Evolutionary conservation across 2,113 vertebrate genomes (phyloP).

Genomic region (Bostrychus sinensis): DNA sequence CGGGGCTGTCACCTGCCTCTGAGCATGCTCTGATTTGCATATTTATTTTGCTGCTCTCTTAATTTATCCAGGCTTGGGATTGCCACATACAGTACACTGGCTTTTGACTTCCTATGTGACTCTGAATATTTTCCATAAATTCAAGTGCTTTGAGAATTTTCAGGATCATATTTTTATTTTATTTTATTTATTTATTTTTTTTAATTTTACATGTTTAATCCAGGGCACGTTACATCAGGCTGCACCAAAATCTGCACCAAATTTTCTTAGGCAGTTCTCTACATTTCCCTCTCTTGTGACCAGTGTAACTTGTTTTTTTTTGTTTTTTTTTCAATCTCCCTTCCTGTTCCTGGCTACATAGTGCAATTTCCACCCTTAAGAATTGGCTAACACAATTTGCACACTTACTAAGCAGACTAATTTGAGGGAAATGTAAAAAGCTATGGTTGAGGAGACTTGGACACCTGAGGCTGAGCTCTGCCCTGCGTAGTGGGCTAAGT

Average conservation of each 20-base stretch:
- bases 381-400: constrained; percentile 34
- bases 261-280: constrained; percentile 4
- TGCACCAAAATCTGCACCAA: constrained; percentile 3
- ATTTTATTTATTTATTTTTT: too few species aligned
- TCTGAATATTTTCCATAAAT: constrained; percentile 1
- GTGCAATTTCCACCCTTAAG: constrained; percentile 10
- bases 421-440: constrained; percentile 39
- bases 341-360: constrained; percentile 1
- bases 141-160: background rate
- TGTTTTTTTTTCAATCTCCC: background rate
- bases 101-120: too few species aligned
- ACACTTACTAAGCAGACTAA: constrained; percentile 16
- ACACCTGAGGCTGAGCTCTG: constrained; percentile 35
- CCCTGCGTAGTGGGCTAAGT: constrained; percentile 29
- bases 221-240: background rate
- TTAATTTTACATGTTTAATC: constrained; percentile 1
- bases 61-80: too few species aligned
- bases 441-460: constrained; percentile 30
- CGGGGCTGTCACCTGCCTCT: too few species aligned
- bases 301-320: background rate
- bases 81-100: too few species aligned
- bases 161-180: background rate
- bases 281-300: background rate
- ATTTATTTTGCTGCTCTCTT: too few species aligned
- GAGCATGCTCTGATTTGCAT: too few species aligned